Evolutionary conservation across 1,140 invertebrate species (phyloP).

Genomic region (Nephila pilipes): DNA sequence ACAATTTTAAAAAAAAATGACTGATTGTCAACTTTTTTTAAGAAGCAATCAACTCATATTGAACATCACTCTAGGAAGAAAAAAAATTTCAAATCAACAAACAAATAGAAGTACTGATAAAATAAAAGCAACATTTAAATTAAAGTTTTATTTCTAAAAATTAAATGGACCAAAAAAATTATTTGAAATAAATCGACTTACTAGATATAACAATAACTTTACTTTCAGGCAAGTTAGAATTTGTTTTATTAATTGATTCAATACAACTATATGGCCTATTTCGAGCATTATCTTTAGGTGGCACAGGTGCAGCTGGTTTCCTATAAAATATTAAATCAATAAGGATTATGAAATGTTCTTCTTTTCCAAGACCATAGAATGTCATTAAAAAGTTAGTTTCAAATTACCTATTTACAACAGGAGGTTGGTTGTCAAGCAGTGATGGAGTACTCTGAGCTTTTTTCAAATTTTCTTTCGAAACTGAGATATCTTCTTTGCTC

Average conservation of each 20-base stretch:
- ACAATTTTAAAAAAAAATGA: too few species aligned
- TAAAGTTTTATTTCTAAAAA: too few species aligned
- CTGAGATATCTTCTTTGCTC: constrained; percentile 73
- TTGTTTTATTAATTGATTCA: constrained; percentile 2
- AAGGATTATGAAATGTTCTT: neutral
- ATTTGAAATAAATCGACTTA: constrained; percentile 27
- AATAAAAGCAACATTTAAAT: too few species aligned
- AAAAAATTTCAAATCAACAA: too few species aligned
- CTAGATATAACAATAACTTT: constrained; percentile 76
- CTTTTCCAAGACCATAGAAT: too few species aligned
- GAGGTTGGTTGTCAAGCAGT: constrained; percentile 57
- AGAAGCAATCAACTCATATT: too few species aligned
- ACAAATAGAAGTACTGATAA: too few species aligned
- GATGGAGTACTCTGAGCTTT: constrained; percentile 72
- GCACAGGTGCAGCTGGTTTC: constrained; percentile 49
- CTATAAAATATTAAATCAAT: constrained; percentile 23
- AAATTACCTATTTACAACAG: constrained; percentile 37
- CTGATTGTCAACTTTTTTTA: too few species aligned
- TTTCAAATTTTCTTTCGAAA: constrained; percentile 63
- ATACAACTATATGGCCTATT: constrained; percentile 56
- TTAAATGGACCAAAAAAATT: neutral
- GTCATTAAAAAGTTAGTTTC: neutral
- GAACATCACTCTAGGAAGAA: too few species aligned
- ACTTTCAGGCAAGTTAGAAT: constrained; percentile 30
- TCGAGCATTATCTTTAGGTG: constrained; percentile 43